Evolutionary conservation across 2,888 invertebrate genomes (phyloP).

Genomic region (Archaeoteleia sp.): DNA sequence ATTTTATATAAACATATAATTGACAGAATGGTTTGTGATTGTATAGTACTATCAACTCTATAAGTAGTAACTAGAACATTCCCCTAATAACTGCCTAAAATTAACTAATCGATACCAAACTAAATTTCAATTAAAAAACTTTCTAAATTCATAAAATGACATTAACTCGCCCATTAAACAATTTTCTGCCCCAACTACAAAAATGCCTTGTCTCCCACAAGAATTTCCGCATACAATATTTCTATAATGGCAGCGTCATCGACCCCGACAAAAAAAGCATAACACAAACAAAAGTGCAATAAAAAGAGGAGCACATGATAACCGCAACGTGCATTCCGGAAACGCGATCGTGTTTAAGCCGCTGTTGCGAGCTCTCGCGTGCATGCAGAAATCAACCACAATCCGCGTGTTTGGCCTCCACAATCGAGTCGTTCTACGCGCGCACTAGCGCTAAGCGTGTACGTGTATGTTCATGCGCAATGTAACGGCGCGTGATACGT

Average conservation of each 20-base stretch:
- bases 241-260: constrained; percentile 32
- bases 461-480: constrained; percentile 26
- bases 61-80: no score
- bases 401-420: constrained; percentile 46
- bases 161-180: no score
- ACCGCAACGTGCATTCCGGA: constrained; percentile 48
- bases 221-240: no score
- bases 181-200: no score
- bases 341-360: constrained; percentile 46
- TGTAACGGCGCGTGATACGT: constrained; percentile 20
- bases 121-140: no score
- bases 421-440: constrained; percentile 20
- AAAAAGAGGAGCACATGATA: constrained; percentile 29
- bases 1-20: no score
- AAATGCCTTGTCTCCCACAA: no score
- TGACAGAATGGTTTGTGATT: no score
- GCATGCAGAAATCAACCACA: constrained; percentile 52
- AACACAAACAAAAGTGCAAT: constrained; percentile 15
- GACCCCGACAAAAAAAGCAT: constrained; percentile 16
- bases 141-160: no score
- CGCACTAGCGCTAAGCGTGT: constrained; percentile 15
- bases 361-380: constrained; percentile 29
- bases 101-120: no score
- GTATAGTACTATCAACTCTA: no score
- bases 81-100: no score